These are phyloP conservation scores for Corticium candelabrum DNA, from an alignment of 37 sponge, comb jelly and placozoan species.

Conservation along the genomic window DNA sequence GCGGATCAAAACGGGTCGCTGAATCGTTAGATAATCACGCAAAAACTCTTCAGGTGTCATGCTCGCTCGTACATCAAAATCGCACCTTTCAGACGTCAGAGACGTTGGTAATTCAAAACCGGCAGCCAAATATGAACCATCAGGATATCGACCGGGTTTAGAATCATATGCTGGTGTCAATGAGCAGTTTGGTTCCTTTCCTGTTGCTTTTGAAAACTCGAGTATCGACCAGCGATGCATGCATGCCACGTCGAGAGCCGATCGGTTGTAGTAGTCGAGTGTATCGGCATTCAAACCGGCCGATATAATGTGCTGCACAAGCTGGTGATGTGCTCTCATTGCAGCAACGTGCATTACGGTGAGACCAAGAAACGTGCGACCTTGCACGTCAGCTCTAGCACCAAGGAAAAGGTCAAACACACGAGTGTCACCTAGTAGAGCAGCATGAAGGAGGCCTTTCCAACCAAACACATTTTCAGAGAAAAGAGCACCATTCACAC, in stretches of 20 bases:
- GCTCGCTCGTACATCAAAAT: conserved; percentile 54
- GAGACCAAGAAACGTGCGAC: conserved; percentile 43
- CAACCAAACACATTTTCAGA: conserved; percentile 77
- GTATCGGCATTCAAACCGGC: conserved; percentile 33
- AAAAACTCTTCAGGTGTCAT: conserved; percentile 34
- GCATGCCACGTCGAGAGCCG: conserved; percentile 72
- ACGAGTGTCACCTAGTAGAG: conserved; percentile 22
- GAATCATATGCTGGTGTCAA: conserved; percentile 21
- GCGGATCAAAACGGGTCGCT: conserved; percentile 65
- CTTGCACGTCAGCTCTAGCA: conserved; percentile 32
- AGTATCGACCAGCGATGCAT: conserved; percentile 58
- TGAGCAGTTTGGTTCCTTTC: conserved; percentile 1
- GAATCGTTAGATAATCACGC: conserved; percentile 61
- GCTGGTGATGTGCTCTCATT: conserved; percentile 42
- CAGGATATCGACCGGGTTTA: conserved; percentile 3
- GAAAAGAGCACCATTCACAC: background rate
- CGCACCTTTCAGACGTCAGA: conserved; percentile 61
- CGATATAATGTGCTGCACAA: conserved; percentile 28
- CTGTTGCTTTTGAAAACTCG: conserved; percentile 26
- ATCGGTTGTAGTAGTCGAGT: conserved; percentile 50
- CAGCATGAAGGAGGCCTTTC: conserved; percentile 59
- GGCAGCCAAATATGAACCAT: conserved; percentile 57
- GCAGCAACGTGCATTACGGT: conserved; percentile 68
- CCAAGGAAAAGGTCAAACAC: conserved; percentile 31
- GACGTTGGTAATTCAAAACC: conserved; percentile 32